phyloP scores from a whole-genome alignment of 2,888 invertebrate genomes.

The Synanthedon myopaeformis region DNA sequence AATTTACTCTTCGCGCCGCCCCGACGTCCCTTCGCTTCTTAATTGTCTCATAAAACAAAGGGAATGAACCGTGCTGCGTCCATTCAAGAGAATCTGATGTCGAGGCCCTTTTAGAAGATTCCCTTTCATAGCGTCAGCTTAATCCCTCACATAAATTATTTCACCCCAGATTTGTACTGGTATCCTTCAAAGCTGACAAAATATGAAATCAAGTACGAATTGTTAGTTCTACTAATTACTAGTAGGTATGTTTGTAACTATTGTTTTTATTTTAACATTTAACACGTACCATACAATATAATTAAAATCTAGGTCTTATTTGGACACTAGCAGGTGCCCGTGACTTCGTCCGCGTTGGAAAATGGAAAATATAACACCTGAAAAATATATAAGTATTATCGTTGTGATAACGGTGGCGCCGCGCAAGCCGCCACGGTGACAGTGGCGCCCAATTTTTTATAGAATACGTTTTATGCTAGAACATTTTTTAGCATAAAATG shows the following conservation, averaged over 20 bases:
- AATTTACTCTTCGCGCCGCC: slow-evolving; percentile 35
- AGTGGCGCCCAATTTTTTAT: too few relatives aligned
- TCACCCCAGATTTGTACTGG: slow-evolving; percentile 15
- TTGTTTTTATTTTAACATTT: neutral
- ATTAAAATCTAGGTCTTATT: too few relatives aligned
- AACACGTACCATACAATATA: too few relatives aligned
- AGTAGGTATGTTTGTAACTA: too few relatives aligned
- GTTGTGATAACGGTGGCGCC: too few relatives aligned
- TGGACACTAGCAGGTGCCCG: too few relatives aligned
- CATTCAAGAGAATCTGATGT: slow-evolving; percentile 19
- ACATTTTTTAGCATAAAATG: too few relatives aligned
- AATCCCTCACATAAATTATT: slow-evolving; percentile 32
- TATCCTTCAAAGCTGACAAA: slow-evolving; percentile 18
- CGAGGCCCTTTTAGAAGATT: slow-evolving; percentile 21
- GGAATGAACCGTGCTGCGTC: slow-evolving; percentile 38
- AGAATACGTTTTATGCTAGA: too few relatives aligned
- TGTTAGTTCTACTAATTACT: neutral
- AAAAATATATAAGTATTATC: too few relatives aligned
- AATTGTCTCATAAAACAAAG: slow-evolving; percentile 55
- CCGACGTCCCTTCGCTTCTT: slow-evolving; percentile 36
- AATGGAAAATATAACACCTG: too few relatives aligned
- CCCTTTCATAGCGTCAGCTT: slow-evolving; percentile 25
- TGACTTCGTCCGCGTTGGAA: too few relatives aligned
- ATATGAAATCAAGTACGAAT: slow-evolving; percentile 9
- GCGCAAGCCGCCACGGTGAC: too few relatives aligned